Base-by-base conservation (phyloP, 1,140 invertebrate genomes). In the Augochlora pura region DNA sequence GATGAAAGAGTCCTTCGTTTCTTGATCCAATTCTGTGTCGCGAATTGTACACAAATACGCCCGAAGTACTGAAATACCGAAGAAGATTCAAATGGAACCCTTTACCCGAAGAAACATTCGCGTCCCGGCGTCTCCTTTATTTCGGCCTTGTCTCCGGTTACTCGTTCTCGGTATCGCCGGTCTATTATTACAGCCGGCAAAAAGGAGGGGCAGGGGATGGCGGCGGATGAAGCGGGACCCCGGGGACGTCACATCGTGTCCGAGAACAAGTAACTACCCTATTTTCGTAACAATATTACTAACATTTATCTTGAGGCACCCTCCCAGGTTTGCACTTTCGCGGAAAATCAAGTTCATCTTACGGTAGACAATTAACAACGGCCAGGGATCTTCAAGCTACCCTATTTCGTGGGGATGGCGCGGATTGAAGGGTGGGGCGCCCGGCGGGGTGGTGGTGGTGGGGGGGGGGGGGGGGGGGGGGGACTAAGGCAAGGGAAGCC, bases 301-400 rank as follows among this genome's bases (percentile, higher is more conserved):
- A 62, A 63, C 81, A 84, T 86, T 75, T 79, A 86, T 86, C 78
- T 86, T 23, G 68, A 52, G 60, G 21, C 32, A 39, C 57, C 59
- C 75, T 72, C 32, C 32, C 57, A 65, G 46, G 49, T 75, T 85
- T 70, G 71, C 49, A 80, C 68, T 72, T 72, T 64, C 76, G 68
- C 59, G 57, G 57, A 75, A 86, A 84, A 87, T 87, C 85, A 84
- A 77, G 85, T 86, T 87, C 81, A 84, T 87, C 75, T 77, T 21
- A 66, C 32, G 84, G 84, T 32, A 77, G 83, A 83, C 86, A 87
- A 87, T 87, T 87, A 87, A 85, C 86, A 80, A 81, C 73, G 46
- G 72, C 64, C 71, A 57, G 46, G 68, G 49, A 46, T 79, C 81
- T 66, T 65, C 49, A 57, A 46, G 32, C 27, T 62, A 69, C 62